A percentile compares a stretch with the other conserved stretches of the same genome.
phyloP scores from a whole-genome alignment of 2,797 vertebrate genomes.

The Mormyrus proboscirostris region DNA sequence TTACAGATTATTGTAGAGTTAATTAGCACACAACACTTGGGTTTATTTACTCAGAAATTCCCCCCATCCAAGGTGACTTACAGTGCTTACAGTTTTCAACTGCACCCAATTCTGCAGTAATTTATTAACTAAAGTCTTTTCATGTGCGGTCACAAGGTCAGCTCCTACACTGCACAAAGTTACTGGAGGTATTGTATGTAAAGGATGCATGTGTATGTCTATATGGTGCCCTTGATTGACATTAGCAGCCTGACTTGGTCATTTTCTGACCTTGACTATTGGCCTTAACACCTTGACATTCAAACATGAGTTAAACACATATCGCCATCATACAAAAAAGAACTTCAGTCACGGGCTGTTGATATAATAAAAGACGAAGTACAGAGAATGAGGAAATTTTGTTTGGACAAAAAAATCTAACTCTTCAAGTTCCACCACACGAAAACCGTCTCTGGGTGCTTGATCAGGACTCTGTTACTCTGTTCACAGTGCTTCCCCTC shows the following conservation, averaged over 20 bases:
- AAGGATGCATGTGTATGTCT: neutral
- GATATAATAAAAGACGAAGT: neutral
- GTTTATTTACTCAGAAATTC: neutral
- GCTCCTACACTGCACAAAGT: neutral
- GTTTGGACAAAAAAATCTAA: conserved; percentile 5
- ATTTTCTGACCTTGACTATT: neutral
- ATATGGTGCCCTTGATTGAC: neutral
- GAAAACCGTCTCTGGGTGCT: neutral
- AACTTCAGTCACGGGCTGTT: neutral
- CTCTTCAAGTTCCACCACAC: conserved; percentile 17
- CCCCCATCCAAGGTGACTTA: conserved; percentile 10
- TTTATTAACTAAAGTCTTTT: conserved; percentile 11
- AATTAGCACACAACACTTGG: neutral
- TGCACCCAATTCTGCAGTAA: neutral
- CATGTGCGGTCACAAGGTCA: neutral
- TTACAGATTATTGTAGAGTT: neutral
- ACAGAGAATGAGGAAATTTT: conserved; percentile 22
- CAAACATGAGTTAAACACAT: neutral
- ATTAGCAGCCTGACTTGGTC: neutral
- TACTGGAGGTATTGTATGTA: neutral
- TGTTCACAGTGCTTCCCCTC: neutral
- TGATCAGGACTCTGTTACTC: neutral
- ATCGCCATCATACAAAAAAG: neutral
- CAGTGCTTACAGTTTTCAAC: conserved; percentile 6
- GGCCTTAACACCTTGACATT: neutral